Base-by-base conservation (phyloP, 2,888 invertebrate species). In the Pterostichus madidus region DNA sequence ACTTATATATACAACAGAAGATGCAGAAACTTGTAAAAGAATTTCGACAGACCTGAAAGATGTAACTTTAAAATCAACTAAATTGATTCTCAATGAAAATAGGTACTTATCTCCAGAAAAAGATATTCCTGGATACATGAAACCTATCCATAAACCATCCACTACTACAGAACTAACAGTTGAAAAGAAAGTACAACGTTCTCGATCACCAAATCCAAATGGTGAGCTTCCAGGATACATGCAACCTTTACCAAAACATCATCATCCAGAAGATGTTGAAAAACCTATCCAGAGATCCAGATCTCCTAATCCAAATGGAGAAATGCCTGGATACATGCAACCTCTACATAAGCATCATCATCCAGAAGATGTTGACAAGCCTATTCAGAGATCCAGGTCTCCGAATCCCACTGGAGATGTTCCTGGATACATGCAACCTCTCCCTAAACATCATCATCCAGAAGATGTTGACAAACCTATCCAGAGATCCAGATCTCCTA, bases 11-110 rank as follows among this genome's bases (percentile, higher is more conserved):
- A 68, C 78, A 39, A 3, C 39, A 39, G 39, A 39, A 78, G 84
- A 85, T n/a, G 83, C 83, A 52, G 83, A 84, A 15, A 52, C 75
- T 13, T 80, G 80, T 13, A 80, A 46, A 76, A 80, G 75, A 39
- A 73, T 59, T 52, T 15, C 49, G n/a, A 46, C 35, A 53, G 68
- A 11, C 5, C 39, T 39, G 35, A 83, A 80, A 61, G 83, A 84
- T 52, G 84, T 85, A 17, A 77, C 56, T 75, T 84, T 85, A 39
- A 87, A 85, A 84, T 86, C 86, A 1, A 86, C 86, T 4, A 84
- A 84, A 44, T 84, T 86, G 61, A 83, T 85, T 56, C 83, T 84
- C 77, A 85, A 85, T 61, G 85, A 85, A 78, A 80, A 35, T n/a
- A 32, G 32, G 5, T 17, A 24, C 2, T 17, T n/a, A 31, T 80